phyloP scores from a whole-genome alignment of 2,113 vertebrate genomes.

The Tauraco erythrolophus region DNA sequence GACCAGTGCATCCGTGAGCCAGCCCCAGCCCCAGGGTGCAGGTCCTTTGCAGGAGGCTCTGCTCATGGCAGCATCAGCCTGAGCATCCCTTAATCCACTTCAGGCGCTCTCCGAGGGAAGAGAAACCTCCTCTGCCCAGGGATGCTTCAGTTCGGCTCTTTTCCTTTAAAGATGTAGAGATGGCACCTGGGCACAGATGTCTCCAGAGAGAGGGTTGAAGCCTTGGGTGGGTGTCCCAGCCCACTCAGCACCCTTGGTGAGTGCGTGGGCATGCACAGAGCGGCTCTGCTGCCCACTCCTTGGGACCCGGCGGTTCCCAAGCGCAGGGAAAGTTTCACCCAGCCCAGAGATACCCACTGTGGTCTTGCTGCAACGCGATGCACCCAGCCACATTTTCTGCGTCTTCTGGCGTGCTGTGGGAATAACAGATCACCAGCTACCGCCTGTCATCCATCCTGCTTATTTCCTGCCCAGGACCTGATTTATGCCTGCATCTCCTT shows the following conservation, averaged over 20 bases:
- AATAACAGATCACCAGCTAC: conserved; percentile 54
- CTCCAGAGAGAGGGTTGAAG: not conserved
- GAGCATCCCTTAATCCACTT: not conserved
- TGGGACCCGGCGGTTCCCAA: not conserved
- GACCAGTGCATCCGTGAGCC: accelerated
- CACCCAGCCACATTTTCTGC: conserved; percentile 17
- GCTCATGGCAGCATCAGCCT: not conserved
- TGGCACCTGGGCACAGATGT: not conserved
- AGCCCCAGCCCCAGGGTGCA: not conserved
- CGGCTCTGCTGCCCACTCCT: not conserved
- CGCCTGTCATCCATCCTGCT: conserved; percentile 50
- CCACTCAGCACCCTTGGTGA: not conserved
- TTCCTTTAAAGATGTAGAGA: not conserved
- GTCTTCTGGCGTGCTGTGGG: not conserved
- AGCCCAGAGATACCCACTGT: accelerated
- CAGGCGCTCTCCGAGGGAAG: not conserved
- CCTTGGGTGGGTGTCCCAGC: not conserved
- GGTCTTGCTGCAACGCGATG: not conserved
- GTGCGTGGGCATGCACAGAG: accelerated
- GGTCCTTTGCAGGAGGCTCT: not conserved
- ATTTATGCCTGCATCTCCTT: conserved; percentile 52
- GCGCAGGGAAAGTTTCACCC: not conserved
- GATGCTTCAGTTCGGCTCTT: not conserved
- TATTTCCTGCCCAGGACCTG: conserved; percentile 33
- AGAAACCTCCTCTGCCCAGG: not conserved